Conservation (phyloP, 2,888 invertebrate species). For the Onthophagus sagittarius region DNA sequence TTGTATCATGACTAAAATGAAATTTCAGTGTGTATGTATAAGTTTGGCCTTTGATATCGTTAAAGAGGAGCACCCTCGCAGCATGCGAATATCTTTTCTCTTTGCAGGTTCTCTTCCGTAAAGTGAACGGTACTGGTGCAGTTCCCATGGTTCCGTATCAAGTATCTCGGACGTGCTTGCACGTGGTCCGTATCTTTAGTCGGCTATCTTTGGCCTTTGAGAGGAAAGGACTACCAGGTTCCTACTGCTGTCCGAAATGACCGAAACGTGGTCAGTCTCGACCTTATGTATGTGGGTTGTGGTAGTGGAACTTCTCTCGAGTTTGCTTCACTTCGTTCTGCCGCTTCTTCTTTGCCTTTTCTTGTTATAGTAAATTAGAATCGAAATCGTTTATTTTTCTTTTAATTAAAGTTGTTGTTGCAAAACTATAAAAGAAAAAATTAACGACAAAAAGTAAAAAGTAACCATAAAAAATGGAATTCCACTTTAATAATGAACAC, state of each 20-base stretch:
- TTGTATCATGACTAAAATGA: too few relatives aligned
- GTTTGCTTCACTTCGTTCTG: too few relatives aligned
- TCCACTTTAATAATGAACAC: too few relatives aligned
- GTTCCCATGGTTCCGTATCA: slow-evolving; percentile 34
- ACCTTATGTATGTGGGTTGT: slow-evolving; percentile 13
- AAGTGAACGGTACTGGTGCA: slow-evolving; percentile 28
- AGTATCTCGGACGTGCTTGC: slow-evolving; percentile 43
- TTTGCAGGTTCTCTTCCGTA: slow-evolving; percentile 23
- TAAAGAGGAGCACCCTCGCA: slow-evolving; percentile 4
- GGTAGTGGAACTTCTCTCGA: slow-evolving; percentile 1
- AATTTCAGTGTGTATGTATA: not conserved
- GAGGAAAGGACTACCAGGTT: not conserved
- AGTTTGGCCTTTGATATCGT: not conserved
- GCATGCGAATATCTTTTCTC: slow-evolving; percentile 2
- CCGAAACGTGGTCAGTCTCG: not conserved
- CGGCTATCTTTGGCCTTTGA: slow-evolving; percentile 37
- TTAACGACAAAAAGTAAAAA: not conserved
- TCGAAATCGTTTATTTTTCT: not conserved
- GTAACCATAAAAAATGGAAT: not conserved
- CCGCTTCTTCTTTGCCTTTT: not conserved
- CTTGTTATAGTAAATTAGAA: not conserved
- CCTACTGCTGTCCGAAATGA: not conserved
- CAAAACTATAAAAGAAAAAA: not conserved
- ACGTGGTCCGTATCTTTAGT: slow-evolving; percentile 43
- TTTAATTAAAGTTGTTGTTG: not conserved